Base-by-base conservation (phyloP, 2,888 invertebrate genomes). In the Flabesymbios commensalis region DNA sequence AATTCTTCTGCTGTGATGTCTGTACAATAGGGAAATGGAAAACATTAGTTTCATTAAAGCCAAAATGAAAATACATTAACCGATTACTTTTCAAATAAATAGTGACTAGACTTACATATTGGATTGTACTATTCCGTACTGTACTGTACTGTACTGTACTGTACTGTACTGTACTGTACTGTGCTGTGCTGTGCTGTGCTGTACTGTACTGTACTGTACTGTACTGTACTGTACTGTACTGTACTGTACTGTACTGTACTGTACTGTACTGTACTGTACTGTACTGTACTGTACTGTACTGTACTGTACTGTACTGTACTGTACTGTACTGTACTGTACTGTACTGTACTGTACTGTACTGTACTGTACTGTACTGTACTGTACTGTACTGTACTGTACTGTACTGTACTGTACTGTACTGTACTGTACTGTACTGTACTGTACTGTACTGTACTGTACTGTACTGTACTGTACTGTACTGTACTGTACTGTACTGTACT, bases 1-100 rank as follows among this genome's bases (percentile, higher is more conserved):
- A 97, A 98, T 81, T 97, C 94, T 83, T 97, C 96, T 77, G 96
- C 96, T 0, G 94, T 92, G 77, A 95, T 92, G 41, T 82, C 84
- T 72, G 71, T 63, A 78, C n/a, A n/a, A n/a, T 96, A 28, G 2
- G 17, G 10, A 7, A 49, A 28, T 51, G 33, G 17, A 45, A 24
- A 49, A 31, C 10, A 26, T 14, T 7, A 10, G 29, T 10, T 5
- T 49, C 5, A 49, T 28, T 22, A 22, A 10, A 5, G 29, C 7
- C 24, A 7, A 49, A 49, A 26, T 28, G 29, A 22, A 49, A 49
- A 10, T 10, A 49, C 7, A 49, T 10, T 49, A 14, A 14, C 10
- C 22, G 29, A 19, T 28, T 7, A 49, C 10, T 26, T 28, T 26
- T 28, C n/a, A n/a, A n/a, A n/a, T n/a, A n/a, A n/a, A n/a, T n/a